These are phyloP conservation scores for Brachymystax lenok DNA, from an alignment of 2,797 vertebrate genomes.

Conservation along the genomic window DNA sequence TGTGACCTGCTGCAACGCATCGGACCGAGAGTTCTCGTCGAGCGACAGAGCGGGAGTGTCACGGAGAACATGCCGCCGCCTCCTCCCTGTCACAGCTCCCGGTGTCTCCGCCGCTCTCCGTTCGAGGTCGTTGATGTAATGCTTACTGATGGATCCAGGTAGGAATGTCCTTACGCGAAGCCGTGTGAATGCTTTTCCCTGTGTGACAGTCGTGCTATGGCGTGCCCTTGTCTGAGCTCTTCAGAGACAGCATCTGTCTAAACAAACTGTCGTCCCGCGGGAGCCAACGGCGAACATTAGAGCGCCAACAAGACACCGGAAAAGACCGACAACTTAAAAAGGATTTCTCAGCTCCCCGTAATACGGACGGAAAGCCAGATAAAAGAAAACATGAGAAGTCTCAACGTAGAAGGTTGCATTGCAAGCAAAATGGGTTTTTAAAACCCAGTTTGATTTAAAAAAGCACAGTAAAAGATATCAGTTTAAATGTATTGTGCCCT, in stretches of 20 bases:
- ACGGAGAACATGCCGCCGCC: slow-evolving; percentile 33
- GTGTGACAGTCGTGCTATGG: slow-evolving; percentile 61
- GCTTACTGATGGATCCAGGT: slow-evolving; percentile 63
- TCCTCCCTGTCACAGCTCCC: slow-evolving; percentile 55
- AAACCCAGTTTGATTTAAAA: neutral
- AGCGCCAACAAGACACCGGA: slow-evolving; percentile 46
- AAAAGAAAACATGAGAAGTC: slow-evolving; percentile 39
- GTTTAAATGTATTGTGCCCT: neutral
- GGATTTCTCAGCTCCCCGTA: slow-evolving; percentile 35
- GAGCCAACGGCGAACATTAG: slow-evolving; percentile 47
- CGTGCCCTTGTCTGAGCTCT: slow-evolving; percentile 61
- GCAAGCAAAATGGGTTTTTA: slow-evolving; percentile 24
- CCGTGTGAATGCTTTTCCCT: slow-evolving; percentile 30
- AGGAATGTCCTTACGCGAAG: slow-evolving; percentile 54
- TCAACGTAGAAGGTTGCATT: slow-evolving; percentile 8
- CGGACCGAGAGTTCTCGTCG: slow-evolving; percentile 3
- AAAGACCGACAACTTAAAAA: slow-evolving; percentile 52
- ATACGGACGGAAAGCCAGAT: slow-evolving; percentile 40
- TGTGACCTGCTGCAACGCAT: too few species aligned
- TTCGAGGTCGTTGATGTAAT: slow-evolving; percentile 63
- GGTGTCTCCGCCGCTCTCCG: slow-evolving; percentile 43
- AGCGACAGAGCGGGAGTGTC: slow-evolving; percentile 40
- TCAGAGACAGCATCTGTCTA: slow-evolving; percentile 76
- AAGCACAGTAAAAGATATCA: neutral
- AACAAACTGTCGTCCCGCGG: slow-evolving; percentile 60